Evolutionary conservation across 2,113 vertebrate species (phyloP).

Genomic region (Mesitornis unicolor): DNA sequence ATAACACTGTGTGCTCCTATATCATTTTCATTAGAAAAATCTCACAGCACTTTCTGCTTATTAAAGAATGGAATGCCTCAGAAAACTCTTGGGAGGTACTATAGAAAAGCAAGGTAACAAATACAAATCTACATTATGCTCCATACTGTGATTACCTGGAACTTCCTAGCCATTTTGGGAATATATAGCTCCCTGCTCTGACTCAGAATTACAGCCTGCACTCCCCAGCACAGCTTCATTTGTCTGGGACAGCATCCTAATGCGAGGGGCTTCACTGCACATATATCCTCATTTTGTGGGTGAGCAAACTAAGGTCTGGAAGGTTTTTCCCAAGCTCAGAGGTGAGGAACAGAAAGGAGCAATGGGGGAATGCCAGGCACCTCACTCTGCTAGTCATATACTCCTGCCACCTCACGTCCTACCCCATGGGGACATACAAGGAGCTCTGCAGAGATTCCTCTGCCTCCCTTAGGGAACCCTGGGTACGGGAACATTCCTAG

Average conservation of each 20-base stretch:
- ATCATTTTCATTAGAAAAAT: conserved; percentile 65
- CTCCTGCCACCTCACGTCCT: not conserved
- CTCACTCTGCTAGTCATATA: fast-evolving
- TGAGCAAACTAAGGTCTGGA: fast-evolving
- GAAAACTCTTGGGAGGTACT: conserved; percentile 30
- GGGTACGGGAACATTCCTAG: not conserved
- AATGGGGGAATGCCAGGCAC: not conserved
- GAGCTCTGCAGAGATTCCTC: not conserved
- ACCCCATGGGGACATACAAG: fast-evolving
- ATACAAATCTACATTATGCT: conserved; percentile 12
- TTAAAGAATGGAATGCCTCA: conserved; percentile 36
- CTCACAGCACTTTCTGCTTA: conserved; percentile 53
- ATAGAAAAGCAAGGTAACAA: conserved; percentile 9
- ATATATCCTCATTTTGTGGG: fast-evolving
- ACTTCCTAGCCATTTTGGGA: not conserved
- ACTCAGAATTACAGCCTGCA: not conserved
- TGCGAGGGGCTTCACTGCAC: not conserved
- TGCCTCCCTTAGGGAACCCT: not conserved
- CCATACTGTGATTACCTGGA: not conserved
- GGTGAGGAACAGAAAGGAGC: not conserved
- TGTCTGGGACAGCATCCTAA: fast-evolving
- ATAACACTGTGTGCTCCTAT: conserved; percentile 52
- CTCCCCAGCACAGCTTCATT: not conserved
- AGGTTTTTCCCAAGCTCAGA: not conserved
- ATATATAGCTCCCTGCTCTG: not conserved